Base-by-base conservation (phyloP, 2,888 invertebrate species). In the Chrysomela aeneicollis region DNA sequence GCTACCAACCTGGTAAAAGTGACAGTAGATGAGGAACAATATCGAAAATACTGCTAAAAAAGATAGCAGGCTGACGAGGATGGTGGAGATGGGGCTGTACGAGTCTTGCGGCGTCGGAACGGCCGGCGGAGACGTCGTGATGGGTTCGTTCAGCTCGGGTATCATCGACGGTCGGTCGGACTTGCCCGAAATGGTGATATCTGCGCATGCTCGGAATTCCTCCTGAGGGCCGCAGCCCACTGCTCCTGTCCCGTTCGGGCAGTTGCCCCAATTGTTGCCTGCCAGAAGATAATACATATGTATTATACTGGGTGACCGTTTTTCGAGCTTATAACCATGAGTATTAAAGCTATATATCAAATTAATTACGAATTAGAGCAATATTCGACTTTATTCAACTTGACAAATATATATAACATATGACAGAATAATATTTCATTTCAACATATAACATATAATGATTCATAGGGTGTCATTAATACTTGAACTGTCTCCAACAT, bases 191-290 rank as follows among this genome's bases (percentile, higher is more conserved):
- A 95, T 89, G 15, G 90, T 85, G 50, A 94, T 89, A 76, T 95
- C 94, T 0, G 94, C 90, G 73, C 94, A 94, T 0, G 92, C 91
- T 18, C 94, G 86, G 77, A 95, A 95, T 77, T 94, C 93, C 79
- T 95, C 95, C 78, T 95, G 95, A 0, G 92, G 92, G 0, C 95
- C 95, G 77, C 95, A 95, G 0, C 95, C 95, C 0, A 95, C 90
- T 0, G 90, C 90, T 32, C 91, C 92, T 52, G 87, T 88, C 0
- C 91, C 91, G 76, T 92, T 89, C 0, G 85, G 85, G 76, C 92
- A 92, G 12, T 85, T 86, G 0, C 93, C 93, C 93, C 93, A 94
- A 78, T 92, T 93, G 77, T 93, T 93, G 1, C 81, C 82, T 81
- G 42, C 47, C 67, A 69, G 53, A 18, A 59, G 50, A 53, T 53